These are phyloP conservation scores for Sternarchorhynchus goeldii DNA, from an alignment of 2,797 vertebrate genomes.

Conservation along the genomic window DNA sequence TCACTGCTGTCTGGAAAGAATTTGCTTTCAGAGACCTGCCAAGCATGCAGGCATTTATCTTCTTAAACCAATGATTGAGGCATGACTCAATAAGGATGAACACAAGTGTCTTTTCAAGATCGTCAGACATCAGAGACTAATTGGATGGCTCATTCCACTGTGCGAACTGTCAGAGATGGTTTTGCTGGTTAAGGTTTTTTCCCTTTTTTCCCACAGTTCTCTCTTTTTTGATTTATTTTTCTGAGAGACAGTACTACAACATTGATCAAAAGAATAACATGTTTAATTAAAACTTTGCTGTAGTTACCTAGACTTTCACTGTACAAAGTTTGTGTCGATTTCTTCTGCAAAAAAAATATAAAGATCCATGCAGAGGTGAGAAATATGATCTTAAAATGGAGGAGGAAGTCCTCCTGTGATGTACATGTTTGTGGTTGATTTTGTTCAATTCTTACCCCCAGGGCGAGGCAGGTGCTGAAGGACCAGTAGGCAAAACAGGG, in stretches of 20 bases:
- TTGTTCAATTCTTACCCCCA: slow-evolving; percentile 57
- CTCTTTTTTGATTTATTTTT: neutral
- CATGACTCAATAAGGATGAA: slow-evolving; percentile 61
- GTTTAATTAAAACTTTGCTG: neutral
- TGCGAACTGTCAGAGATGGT: slow-evolving; percentile 43
- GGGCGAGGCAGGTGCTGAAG: slow-evolving; percentile 94
- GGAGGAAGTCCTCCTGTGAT: neutral
- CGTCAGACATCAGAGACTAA: slow-evolving; percentile 67
- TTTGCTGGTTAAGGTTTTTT: slow-evolving; percentile 57
- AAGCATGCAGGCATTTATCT: slow-evolving; percentile 22
- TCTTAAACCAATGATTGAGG: slow-evolving; percentile 53
- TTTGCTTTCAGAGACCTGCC: slow-evolving; percentile 18
- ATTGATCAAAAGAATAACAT: neutral
- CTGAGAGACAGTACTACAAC: neutral
- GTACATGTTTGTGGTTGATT: slow-evolving; percentile 22
- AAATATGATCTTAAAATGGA: too few species aligned
- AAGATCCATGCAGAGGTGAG: too few species aligned
- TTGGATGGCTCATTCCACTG: slow-evolving; percentile 71
- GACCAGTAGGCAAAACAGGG: slow-evolving; percentile 93
- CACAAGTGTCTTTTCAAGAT: slow-evolving; percentile 57
- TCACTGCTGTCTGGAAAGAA: slow-evolving; percentile 30
- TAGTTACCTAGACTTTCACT: too few species aligned
- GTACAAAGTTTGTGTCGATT: too few species aligned
- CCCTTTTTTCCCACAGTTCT: slow-evolving; percentile 45
- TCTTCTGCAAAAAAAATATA: too few species aligned